Evolutionary conservation across 1,140 invertebrate genomes (phyloP).

Genomic region (Orius laevigatus): DNA sequence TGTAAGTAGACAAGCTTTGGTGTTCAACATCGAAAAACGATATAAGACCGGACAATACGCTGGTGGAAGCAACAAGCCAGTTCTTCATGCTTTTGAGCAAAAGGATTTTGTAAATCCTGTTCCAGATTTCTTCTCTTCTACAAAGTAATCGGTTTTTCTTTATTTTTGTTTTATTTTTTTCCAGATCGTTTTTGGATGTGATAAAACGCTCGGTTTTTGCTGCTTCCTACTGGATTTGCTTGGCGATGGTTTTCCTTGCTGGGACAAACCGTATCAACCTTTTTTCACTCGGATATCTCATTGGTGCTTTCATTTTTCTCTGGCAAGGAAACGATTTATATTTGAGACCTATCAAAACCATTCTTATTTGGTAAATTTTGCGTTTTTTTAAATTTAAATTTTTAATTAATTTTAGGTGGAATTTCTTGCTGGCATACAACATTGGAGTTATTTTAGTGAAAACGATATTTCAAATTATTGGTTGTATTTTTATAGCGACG

Average conservation of each 20-base stretch:
- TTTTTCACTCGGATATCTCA: slow-evolving; percentile 87
- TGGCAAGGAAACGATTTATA: slow-evolving; percentile 97
- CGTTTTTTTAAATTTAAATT: not conserved
- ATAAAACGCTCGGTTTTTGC: slow-evolving; percentile 68
- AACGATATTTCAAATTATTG: slow-evolving; percentile 67
- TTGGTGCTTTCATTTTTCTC: slow-evolving; percentile 87
- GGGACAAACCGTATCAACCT: slow-evolving; percentile 84
- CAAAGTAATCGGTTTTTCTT: slow-evolving; percentile 31
- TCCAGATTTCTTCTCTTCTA: slow-evolving; percentile 61
- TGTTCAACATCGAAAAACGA: slow-evolving; percentile 64
- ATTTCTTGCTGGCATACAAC: slow-evolving; percentile 74
- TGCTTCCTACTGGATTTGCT: slow-evolving; percentile 84
- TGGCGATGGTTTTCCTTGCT: slow-evolving; percentile 86
- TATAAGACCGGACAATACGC: slow-evolving; percentile 41
- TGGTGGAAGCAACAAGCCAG: slow-evolving; percentile 59
- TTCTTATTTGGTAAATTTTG: slow-evolving; percentile 63
- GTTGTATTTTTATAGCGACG: slow-evolving; percentile 62
- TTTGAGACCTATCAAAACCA: slow-evolving; percentile 61
- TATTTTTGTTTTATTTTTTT: slow-evolving; percentile 21
- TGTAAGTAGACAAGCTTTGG: slow-evolving; percentile 71
- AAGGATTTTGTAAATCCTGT: slow-evolving; percentile 59
- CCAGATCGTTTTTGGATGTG: slow-evolving; percentile 65
- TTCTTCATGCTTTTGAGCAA: slow-evolving; percentile 40
- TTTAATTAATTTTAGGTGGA: slow-evolving; percentile 54
- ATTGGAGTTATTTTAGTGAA: slow-evolving; percentile 79